A percentile compares a stretch with the other conserved stretches of the same genome.
Conservation (phyloP, 1,140 invertebrate genomes). For the Drosophila oshimai region DNA sequence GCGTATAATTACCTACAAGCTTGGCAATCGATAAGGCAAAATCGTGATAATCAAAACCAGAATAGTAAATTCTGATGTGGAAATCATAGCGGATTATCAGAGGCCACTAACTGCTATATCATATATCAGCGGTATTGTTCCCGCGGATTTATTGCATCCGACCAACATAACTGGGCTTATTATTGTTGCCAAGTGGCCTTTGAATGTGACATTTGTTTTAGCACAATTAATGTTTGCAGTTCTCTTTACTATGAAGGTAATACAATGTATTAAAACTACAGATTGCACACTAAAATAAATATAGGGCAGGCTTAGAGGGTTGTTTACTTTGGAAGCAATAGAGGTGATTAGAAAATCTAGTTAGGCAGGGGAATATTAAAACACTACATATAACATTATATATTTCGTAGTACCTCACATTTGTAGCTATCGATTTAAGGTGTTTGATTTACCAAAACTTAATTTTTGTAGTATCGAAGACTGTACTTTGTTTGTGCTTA, state of each 20-base stretch:
- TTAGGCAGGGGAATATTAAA: neutral
- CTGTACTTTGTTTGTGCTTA: neutral
- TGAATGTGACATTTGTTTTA: conserved; percentile 9
- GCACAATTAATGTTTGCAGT: conserved; percentile 15
- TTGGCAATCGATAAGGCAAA: conserved; percentile 24
- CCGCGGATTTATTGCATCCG: conserved; percentile 14
- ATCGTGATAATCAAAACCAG: neutral
- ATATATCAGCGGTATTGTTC: conserved; percentile 4
- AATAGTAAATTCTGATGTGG: neutral
- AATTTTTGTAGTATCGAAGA: too few species aligned
- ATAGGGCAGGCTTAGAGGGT: neutral
- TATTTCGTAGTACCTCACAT: neutral
- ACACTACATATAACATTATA: neutral
- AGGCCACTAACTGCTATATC: neutral
- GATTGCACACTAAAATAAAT: conserved; percentile 4
- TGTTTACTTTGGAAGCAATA: neutral
- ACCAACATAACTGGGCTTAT: neutral
- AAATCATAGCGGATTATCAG: conserved; percentile 54
- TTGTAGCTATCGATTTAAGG: too few species aligned
- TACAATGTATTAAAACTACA: neutral
- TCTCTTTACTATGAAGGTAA: neutral
- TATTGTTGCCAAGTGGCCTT: conserved; percentile 34
- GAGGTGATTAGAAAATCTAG: neutral
- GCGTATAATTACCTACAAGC: conserved; percentile 21
- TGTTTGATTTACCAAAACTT: neutral